Evolutionary conservation across 2,797 vertebrate genomes (phyloP).

Genomic region (Myioborus melanocephalus): DNA sequence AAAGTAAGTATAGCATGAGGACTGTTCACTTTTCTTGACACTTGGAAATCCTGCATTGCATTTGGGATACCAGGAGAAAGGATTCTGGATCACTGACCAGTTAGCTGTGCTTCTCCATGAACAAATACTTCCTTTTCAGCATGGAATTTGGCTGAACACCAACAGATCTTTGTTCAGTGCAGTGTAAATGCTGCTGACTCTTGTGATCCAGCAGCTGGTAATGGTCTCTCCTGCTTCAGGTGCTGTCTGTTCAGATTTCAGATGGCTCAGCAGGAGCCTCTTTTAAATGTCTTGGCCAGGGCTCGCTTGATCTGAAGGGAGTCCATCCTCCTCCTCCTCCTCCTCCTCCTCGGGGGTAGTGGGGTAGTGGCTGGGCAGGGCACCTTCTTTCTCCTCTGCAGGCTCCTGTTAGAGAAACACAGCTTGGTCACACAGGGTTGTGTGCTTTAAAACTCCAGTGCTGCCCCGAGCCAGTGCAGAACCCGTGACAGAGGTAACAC

Average conservation of each 20-base stretch:
- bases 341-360: slow-evolving; percentile 73
- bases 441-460: neutral
- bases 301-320: slow-evolving; percentile 84
- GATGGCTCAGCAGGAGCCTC: slow-evolving; percentile 81
- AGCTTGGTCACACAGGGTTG: neutral
- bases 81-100: neutral
- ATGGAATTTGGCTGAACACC: neutral
- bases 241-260: slow-evolving; percentile 70
- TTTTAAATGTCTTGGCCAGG: slow-evolving; percentile 81
- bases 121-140: neutral
- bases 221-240: neutral
- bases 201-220: neutral
- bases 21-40: neutral
- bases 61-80: neutral
- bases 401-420: slow-evolving; percentile 68
- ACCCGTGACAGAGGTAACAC: no score
- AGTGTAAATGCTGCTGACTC: neutral
- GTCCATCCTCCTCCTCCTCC: slow-evolving; percentile 16
- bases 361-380: slow-evolving; percentile 66
- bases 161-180: neutral
- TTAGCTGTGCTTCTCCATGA: neutral
- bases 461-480: accelerated
- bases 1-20: neutral
- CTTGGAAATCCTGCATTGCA: neutral
- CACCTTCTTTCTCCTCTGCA: slow-evolving; percentile 73